phyloP scores from a whole-genome alignment of 2,888 invertebrate genomes.

The Camponotus fellah region DNA sequence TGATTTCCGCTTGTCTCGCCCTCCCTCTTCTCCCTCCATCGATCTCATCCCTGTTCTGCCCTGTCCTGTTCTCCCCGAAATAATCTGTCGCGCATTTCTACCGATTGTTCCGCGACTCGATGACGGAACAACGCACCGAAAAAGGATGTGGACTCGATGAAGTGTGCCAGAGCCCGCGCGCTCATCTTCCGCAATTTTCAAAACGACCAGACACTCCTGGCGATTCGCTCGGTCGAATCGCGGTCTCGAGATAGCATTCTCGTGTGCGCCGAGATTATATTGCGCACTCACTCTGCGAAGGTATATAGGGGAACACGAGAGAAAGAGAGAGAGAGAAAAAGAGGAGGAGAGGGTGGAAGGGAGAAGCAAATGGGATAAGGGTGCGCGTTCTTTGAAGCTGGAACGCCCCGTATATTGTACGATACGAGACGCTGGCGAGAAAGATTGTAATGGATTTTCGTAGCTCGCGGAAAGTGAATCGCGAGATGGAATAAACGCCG shows the following conservation, averaged over 20 bases:
- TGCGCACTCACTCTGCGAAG: constrained; percentile 33
- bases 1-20: constrained; percentile 59
- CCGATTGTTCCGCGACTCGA: constrained; percentile 20
- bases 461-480: constrained; percentile 50
- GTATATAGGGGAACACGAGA: constrained; percentile 2
- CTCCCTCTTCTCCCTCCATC: neutral
- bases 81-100: constrained; percentile 55
- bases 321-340: neutral
- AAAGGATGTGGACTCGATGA: constrained; percentile 39
- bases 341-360: neutral
- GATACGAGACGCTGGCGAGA: constrained; percentile 44
- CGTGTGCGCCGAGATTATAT: constrained; percentile 46
- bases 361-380: neutral
- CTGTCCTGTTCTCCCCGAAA: constrained; percentile 29
- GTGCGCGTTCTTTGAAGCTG: constrained; percentile 47
- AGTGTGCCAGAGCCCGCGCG: constrained; percentile 10
- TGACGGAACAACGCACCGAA: constrained; percentile 21
- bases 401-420: constrained; percentile 45
- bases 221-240: constrained; percentile 38
- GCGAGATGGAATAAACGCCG: constrained; percentile 50
- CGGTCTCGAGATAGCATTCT: constrained; percentile 37
- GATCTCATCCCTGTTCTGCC: neutral
- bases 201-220: constrained; percentile 34
- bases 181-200: constrained; percentile 54
- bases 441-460: constrained; percentile 57